Conservation (phyloP, 2,113 vertebrate species). For the Chloropsis cyanopogon region DNA sequence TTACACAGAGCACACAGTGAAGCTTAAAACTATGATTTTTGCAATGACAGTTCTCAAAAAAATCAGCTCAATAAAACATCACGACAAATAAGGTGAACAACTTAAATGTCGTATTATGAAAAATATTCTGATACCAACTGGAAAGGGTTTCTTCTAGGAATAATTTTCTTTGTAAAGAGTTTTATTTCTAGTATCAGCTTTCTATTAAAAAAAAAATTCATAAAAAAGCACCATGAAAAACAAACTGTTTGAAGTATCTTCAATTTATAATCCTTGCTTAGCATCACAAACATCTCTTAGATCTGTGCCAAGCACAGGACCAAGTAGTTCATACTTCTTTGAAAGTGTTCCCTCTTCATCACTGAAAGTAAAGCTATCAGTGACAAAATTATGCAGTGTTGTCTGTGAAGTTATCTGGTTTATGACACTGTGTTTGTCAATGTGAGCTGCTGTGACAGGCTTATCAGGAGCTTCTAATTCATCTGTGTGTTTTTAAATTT, state of each 20-base stretch:
- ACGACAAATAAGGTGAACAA: neutral
- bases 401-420: neutral
- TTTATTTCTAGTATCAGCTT: neutral
- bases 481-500: neutral
- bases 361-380: neutral
- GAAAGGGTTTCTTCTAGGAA: neutral
- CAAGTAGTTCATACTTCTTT: neutral
- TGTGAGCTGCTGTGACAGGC: neutral
- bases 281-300: neutral
- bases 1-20: neutral
- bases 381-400: neutral
- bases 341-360: neutral
- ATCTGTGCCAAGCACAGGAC: neutral
- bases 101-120: fast-evolving
- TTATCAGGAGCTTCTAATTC: neutral
- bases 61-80: neutral
- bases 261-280: neutral
- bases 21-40: neutral
- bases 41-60: neutral
- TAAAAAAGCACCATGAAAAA: neutral
- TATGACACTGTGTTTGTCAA: neutral
- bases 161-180: neutral
- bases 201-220: neutral
- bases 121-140: neutral
- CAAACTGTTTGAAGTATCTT: neutral